Percentiles rank a stretch among this genome's conserved stretches.
These are phyloP conservation scores for Ciconia boyciana DNA, from an alignment of 2,113 vertebrate species.

Conservation along the genomic window DNA sequence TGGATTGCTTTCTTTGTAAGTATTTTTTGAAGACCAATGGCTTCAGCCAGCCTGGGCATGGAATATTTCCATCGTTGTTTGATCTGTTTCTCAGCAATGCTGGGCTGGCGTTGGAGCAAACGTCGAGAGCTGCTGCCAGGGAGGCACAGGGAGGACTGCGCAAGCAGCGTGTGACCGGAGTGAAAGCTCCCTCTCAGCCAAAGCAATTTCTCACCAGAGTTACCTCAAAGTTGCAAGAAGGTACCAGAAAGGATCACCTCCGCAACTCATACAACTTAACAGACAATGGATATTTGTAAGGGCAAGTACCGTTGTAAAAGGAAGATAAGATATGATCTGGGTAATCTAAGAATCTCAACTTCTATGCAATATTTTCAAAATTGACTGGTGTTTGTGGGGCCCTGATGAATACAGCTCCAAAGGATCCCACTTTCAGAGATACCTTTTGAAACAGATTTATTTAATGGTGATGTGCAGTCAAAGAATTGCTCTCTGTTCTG, in stretches of 20 bases:
- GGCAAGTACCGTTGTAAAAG: not conserved
- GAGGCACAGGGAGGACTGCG: not conserved
- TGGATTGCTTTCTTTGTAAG: not conserved
- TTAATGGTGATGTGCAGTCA: not conserved
- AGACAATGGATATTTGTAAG: not conserved
- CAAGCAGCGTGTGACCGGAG: fast-evolving
- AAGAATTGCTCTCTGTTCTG: not conserved
- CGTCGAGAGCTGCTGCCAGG: not conserved
- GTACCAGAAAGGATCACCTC: not conserved
- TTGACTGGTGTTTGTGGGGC: not conserved
- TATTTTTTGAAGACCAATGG: not conserved
- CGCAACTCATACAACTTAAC: not conserved
- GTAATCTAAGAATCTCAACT: not conserved
- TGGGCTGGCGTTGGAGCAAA: not conserved
- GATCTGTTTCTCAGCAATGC: not conserved
- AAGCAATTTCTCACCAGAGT: not conserved
- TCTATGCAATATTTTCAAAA: not conserved
- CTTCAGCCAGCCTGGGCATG: not conserved
- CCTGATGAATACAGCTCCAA: not conserved
- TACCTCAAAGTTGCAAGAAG: not conserved
- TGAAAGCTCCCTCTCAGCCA: not conserved
- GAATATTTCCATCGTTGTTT: not conserved
- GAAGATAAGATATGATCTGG: not conserved
- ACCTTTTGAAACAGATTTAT: not conserved
- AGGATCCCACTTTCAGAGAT: not conserved